A percentile compares a stretch with the other conserved stretches of the same genome.
Evolutionary conservation across 2,797 vertebrate genomes (phyloP).

Genomic region (Macropus fuliginosus): DNA sequence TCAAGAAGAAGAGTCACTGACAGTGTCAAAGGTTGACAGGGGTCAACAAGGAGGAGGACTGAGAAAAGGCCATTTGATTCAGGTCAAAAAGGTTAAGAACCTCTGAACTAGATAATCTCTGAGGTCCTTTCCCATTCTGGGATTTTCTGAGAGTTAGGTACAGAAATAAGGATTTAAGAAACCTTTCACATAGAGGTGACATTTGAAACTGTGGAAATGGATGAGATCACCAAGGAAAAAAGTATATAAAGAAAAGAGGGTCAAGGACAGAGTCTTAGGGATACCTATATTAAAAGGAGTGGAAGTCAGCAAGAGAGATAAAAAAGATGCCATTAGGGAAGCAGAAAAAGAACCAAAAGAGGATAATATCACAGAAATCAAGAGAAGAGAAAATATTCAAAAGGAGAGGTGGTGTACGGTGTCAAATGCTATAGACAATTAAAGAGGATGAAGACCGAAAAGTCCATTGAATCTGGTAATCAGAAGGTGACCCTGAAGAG

Average conservation of each 20-base stretch:
- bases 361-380: background rate
- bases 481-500: background rate
- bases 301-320: background rate
- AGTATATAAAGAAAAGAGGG: background rate
- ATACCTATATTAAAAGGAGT: background rate
- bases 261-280: background rate
- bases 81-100: background rate
- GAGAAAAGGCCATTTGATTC: background rate
- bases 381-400: background rate
- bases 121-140: background rate
- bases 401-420: background rate
- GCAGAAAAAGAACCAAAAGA: background rate
- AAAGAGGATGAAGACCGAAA: background rate
- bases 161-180: background rate
- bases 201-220: background rate
- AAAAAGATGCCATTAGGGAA: background rate
- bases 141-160: background rate
- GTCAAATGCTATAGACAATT: background rate
- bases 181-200: background rate
- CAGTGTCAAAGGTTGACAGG: background rate
- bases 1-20: background rate
- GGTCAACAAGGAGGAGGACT: background rate
- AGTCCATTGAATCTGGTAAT: background rate
- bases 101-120: background rate
- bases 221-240: background rate